Conservation (phyloP, 2,888 invertebrate genomes). For the Teinopalpus imperialis region DNA sequence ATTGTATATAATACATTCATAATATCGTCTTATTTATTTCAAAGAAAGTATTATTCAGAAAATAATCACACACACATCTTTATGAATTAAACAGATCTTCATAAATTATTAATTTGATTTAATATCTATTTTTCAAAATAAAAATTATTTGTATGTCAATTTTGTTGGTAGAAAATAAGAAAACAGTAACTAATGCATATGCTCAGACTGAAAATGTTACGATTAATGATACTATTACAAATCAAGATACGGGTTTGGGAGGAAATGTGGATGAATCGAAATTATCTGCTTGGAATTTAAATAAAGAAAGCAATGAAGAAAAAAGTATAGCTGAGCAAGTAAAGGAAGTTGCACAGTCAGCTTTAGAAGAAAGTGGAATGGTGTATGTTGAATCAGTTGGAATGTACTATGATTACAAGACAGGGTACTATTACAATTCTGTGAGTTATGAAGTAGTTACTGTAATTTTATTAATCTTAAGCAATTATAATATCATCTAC, state of each 20-base stretch:
- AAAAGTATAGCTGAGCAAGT: conserved; percentile 87
- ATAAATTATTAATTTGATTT: no score
- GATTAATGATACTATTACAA: background rate
- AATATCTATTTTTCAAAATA: no score
- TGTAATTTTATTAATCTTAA: background rate
- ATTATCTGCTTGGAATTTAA: conserved; percentile 48
- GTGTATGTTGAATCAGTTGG: conserved; percentile 93
- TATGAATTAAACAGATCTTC: no score
- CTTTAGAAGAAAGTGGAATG: conserved; percentile 88
- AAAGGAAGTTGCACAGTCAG: conserved; percentile 88
- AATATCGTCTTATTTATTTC: no score
- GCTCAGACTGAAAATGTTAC: conserved; percentile 41
- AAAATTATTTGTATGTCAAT: no score
- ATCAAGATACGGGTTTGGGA: conserved; percentile 4
- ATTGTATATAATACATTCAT: no score
- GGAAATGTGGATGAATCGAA: conserved; percentile 13
- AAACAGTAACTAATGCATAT: conserved; percentile 28
- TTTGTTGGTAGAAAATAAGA: conserved; percentile 18
- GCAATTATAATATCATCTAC: background rate
- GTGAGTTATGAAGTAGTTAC: conserved; percentile 73
- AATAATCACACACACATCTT: no score
- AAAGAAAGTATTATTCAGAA: no score
- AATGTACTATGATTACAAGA: conserved; percentile 93
- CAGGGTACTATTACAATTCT: conserved; percentile 95
- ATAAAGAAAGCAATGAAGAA: conserved; percentile 40